Percentiles rank a stretch among this genome's conserved stretches.
Conservation (phyloP, 2,888 invertebrate species). For the Ormyrus pomaceus region DNA sequence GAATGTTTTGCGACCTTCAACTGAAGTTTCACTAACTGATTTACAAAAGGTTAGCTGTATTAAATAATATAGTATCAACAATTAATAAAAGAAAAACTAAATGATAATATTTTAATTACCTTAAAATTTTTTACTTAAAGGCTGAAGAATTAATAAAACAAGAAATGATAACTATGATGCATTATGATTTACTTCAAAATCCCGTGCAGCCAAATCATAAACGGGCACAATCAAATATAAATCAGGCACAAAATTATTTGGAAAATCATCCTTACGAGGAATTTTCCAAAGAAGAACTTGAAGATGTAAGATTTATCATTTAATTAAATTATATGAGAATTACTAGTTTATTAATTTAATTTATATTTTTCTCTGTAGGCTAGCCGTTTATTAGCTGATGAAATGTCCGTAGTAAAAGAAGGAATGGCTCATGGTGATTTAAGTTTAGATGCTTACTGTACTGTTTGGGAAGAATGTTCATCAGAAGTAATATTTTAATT, state of each 20-base stretch:
- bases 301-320: constrained; percentile 69
- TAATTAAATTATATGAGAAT: constrained; percentile 15
- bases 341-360: constrained; percentile 1
- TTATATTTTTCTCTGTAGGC: constrained; percentile 75
- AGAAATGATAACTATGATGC: constrained; percentile 97
- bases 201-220: constrained; percentile 80
- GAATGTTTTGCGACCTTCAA: constrained; percentile 86
- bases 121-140: constrained; percentile 79
- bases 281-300: constrained; percentile 82
- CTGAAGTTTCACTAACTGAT: constrained; percentile 87
- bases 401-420: constrained; percentile 92
- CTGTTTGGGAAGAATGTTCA: constrained; percentile 98
- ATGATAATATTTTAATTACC: constrained; percentile 95
- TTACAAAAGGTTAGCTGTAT: constrained; percentile 82
- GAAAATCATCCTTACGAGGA: constrained; percentile 91
- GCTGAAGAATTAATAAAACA: constrained; percentile 97
- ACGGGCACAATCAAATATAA: constrained; percentile 76
- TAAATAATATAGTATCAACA: constrained; percentile 86
- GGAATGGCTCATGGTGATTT: constrained; percentile 98
- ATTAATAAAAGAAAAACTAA: constrained; percentile 96
- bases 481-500: constrained; percentile 81
- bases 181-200: constrained; percentile 90
- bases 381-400: constrained; percentile 82
- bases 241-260: constrained; percentile 87
- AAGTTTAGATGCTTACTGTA: constrained; percentile 92